These are phyloP conservation scores for Hydrocynus forskahlii DNA, from an alignment of 2,797 vertebrate species.

Conservation along the genomic window DNA sequence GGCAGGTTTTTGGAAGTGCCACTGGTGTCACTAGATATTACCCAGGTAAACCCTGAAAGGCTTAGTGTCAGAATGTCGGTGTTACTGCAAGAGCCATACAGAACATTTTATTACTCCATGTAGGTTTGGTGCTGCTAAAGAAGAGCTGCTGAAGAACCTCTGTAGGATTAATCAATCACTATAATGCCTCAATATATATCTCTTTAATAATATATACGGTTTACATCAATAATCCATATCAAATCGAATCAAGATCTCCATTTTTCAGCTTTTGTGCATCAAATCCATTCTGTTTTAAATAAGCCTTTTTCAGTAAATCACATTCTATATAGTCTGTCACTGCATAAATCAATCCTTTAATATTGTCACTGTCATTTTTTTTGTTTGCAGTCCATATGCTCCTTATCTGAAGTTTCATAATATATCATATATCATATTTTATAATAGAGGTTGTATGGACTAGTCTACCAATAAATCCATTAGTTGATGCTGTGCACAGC, in stretches of 20 bases:
- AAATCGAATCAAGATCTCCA: neutral
- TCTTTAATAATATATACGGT: conserved; percentile 17
- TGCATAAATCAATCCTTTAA: neutral
- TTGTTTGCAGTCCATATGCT: neutral
- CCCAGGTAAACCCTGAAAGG: conserved; percentile 74
- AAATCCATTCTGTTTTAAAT: neutral
- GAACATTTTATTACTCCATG: neutral
- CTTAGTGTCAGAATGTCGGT: neutral
- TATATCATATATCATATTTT: neutral
- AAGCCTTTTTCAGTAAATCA: neutral
- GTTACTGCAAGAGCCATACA: neutral
- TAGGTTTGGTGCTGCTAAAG: conserved; percentile 1
- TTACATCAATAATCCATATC: conserved; percentile 24
- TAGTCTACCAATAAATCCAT: neutral
- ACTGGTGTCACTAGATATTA: conserved; percentile 96
- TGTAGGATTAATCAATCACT: conserved; percentile 28
- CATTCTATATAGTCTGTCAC: neutral
- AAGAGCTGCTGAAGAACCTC: neutral
- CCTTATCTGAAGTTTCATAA: too few relatives aligned
- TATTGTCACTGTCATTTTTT: neutral
- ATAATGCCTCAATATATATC: conserved; percentile 16
- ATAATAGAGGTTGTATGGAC: neutral
- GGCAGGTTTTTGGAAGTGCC: conserved; percentile 98
- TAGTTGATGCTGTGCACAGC: too few relatives aligned
- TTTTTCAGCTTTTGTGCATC: neutral